phyloP scores from a whole-genome alignment of 2,797 vertebrate genomes.

The Nasua narica region DNA sequence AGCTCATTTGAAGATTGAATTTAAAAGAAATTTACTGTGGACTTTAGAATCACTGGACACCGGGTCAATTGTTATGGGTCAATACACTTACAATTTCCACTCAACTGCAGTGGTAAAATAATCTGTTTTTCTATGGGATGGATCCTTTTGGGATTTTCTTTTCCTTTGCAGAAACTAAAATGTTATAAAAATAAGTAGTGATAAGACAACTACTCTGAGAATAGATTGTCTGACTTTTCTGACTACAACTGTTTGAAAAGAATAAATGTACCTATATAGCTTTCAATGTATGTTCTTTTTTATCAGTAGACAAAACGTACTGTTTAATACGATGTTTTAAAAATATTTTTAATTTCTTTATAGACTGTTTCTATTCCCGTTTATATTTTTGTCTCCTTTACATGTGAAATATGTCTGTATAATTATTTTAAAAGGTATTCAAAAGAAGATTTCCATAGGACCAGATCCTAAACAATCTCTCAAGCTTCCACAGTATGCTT shows the following conservation, averaged over 20 bases:
- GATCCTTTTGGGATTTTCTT: not conserved
- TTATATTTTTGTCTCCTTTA: not conserved
- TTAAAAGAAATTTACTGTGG: not conserved
- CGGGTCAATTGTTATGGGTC: not conserved
- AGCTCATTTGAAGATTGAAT: not conserved
- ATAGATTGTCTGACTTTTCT: not conserved
- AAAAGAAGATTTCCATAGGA: not conserved
- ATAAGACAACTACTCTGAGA: not conserved
- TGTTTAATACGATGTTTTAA: not conserved
- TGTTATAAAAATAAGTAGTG: not conserved
- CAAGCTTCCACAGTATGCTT: not conserved
- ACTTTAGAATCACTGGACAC: not conserved
- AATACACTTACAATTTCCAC: not conserved
- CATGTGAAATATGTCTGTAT: not conserved
- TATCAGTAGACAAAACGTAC: not conserved
- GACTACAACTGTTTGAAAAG: not conserved
- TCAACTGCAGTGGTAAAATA: slow-evolving; percentile 21
- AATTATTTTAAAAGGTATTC: not conserved
- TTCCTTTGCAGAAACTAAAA: not conserved
- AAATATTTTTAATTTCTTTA: not conserved
- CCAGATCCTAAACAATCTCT: not conserved
- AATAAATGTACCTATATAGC: not conserved
- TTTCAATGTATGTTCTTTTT: not conserved
- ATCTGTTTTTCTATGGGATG: not conserved
- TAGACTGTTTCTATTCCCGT: not conserved